Percentiles rank a stretch among this genome's conserved stretches.
Evolutionary conservation across 2,113 vertebrate species (phyloP).

Genomic region (Oplegnathus fasciatus): DNA sequence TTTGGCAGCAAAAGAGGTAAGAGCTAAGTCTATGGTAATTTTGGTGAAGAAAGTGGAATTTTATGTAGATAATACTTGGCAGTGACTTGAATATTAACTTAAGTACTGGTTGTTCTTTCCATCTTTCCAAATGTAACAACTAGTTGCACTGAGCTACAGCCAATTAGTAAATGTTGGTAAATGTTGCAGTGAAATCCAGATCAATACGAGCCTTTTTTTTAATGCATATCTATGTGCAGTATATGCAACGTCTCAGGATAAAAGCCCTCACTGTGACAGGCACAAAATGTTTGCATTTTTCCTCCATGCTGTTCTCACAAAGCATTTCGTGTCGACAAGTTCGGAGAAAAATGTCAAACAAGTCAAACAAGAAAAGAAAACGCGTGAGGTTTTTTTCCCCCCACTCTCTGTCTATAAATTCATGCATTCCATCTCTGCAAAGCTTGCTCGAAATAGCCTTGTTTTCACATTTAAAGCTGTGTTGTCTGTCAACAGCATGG

Average conservation of each 20-base stretch:
- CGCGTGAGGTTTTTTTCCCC: not conserved
- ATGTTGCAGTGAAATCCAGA: not conserved
- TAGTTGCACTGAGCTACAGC: not conserved
- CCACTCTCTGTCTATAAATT: conserved; percentile 38
- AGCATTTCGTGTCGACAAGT: conserved; percentile 59
- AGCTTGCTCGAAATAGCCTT: conserved; percentile 58
- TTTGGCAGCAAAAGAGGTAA: too few species aligned
- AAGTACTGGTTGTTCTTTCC: not conserved
- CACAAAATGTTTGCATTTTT: conserved; percentile 51
- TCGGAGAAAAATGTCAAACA: conserved; percentile 66
- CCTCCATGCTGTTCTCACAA: conserved; percentile 48
- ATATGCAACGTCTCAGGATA: conserved; percentile 1
- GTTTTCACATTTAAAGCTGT: conserved; percentile 58
- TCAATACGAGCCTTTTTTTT: not conserved
- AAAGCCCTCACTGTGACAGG: conserved; percentile 32
- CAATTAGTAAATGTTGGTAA: not conserved
- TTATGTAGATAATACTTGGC: not conserved
- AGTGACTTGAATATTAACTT: not conserved
- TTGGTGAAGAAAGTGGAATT: not conserved
- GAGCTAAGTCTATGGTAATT: not conserved
- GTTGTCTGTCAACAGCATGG: conserved; percentile 62
- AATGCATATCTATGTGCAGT: not conserved
- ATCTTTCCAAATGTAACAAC: not conserved
- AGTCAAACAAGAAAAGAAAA: conserved; percentile 26
- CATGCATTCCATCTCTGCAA: conserved; percentile 24